Evolutionary conservation across 2,797 vertebrate species (phyloP).

Genomic region (Alauda arvensis): DNA sequence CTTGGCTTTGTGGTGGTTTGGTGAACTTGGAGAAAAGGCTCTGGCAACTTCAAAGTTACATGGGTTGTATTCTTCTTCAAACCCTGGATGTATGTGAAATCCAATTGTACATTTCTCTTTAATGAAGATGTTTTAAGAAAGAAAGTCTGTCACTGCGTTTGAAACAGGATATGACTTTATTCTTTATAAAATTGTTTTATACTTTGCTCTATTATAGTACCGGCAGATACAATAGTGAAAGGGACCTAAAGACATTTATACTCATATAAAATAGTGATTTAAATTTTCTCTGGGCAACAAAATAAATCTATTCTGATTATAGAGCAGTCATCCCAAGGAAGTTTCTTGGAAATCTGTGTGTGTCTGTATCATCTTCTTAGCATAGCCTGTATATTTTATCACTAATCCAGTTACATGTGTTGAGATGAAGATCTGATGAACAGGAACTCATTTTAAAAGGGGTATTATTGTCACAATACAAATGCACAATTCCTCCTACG

Average conservation of each 20-base stretch:
- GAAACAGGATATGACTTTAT: slow-evolving; percentile 31
- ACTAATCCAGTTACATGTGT: slow-evolving; percentile 51
- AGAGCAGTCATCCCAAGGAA: slow-evolving; percentile 28
- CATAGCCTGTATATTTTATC: slow-evolving; percentile 23
- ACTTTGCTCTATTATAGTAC: slow-evolving; percentile 19
- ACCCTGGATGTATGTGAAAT: background rate
- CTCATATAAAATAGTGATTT: background rate
- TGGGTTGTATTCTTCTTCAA: slow-evolving; percentile 22
- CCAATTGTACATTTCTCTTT: background rate
- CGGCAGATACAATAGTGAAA: slow-evolving; percentile 11
- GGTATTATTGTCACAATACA: slow-evolving; percentile 49
- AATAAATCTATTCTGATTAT: slow-evolving; percentile 16
- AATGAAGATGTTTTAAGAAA: slow-evolving; percentile 39
- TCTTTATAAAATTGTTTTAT: slow-evolving; percentile 24
- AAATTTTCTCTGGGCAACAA: slow-evolving; percentile 34
- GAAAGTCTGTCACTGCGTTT: background rate
- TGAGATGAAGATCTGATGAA: slow-evolving; percentile 65
- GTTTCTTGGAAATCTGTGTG: slow-evolving; percentile 39
- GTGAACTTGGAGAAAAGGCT: slow-evolving; percentile 30
- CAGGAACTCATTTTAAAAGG: slow-evolving; percentile 67
- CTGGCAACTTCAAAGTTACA: slow-evolving; percentile 49
- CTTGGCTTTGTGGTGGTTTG: slow-evolving; percentile 34
- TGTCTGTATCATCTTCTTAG: slow-evolving; percentile 32
- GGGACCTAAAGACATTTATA: slow-evolving; percentile 9
- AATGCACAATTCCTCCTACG: slow-evolving; percentile 60